phyloP scores from a whole-genome alignment of 2,888 invertebrate genomes.

The Subacronicta megacephala region DNA sequence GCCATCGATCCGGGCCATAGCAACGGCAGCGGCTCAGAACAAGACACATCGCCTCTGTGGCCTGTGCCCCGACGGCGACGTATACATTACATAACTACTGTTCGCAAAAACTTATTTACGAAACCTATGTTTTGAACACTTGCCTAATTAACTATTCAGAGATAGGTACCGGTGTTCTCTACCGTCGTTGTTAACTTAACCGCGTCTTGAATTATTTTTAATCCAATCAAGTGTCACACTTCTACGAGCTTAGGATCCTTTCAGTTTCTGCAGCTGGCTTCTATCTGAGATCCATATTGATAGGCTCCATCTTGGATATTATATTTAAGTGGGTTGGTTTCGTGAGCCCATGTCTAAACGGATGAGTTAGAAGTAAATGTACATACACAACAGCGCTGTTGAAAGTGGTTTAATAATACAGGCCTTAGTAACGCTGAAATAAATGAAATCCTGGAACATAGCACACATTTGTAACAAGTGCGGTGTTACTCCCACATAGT shows the following conservation, averaged over 20 bases:
- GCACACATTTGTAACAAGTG: slow-evolving; percentile 24
- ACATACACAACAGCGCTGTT: neutral
- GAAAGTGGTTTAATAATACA: slow-evolving; percentile 14
- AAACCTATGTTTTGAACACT: slow-evolving; percentile 53
- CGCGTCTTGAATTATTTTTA: slow-evolving; percentile 26
- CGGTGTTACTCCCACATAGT: slow-evolving; percentile 42
- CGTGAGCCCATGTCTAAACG: too few species aligned
- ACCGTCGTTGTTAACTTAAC: slow-evolving; percentile 18
- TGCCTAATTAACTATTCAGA: slow-evolving; percentile 66
- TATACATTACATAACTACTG: slow-evolving; percentile 56
- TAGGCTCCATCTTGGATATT: slow-evolving; percentile 6
- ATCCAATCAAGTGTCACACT: slow-evolving; percentile 34
- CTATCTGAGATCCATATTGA: slow-evolving; percentile 2
- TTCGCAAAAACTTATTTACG: slow-evolving; percentile 66
- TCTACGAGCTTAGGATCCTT: slow-evolving; percentile 34
- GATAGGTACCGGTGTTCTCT: slow-evolving; percentile 50
- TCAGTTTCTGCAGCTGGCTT: slow-evolving; percentile 34
- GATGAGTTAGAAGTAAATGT: too few species aligned
- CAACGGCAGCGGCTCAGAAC: slow-evolving; percentile 45
- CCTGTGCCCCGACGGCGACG: too few species aligned
- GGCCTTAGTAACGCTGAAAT: slow-evolving; percentile 16
- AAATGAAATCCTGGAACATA: slow-evolving; percentile 35
- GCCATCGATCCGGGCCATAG: slow-evolving; percentile 53
- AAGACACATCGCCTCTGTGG: slow-evolving; percentile 45
- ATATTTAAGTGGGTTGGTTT: slow-evolving; percentile 1